Conservation (phyloP, 2,888 invertebrate genomes). For the Coleophora deauratella region DNA sequence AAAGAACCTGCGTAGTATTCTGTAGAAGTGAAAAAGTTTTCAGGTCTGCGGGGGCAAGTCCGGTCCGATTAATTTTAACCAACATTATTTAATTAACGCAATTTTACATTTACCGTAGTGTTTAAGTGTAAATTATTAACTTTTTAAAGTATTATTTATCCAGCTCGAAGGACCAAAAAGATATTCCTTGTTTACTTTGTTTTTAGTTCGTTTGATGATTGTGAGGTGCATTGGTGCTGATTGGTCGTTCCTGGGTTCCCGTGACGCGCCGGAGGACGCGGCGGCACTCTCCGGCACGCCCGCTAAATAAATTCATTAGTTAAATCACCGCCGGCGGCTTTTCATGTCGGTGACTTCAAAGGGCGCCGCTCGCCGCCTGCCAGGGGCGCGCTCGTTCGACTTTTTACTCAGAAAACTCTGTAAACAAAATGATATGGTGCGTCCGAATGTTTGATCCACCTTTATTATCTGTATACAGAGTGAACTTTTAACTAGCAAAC, state of each 20-base stretch:
- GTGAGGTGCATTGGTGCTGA: neutral
- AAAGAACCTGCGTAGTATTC: too few species aligned
- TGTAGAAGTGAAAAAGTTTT: too few species aligned
- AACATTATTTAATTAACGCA: too few species aligned
- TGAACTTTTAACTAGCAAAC: slow-evolving; percentile 58
- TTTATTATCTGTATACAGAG: slow-evolving; percentile 68
- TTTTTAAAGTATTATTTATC: neutral
- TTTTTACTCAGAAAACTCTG: slow-evolving; percentile 73
- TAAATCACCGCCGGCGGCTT: slow-evolving; percentile 73
- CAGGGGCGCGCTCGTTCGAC: slow-evolving; percentile 61
- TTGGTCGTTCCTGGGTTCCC: neutral
- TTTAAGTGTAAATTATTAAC: too few species aligned
- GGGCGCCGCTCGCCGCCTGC: slow-evolving; percentile 44
- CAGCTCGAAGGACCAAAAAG: neutral
- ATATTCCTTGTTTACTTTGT: neutral
- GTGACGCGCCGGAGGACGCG: slow-evolving; percentile 6
- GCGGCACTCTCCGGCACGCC: slow-evolving; percentile 37
- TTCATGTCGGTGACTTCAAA: slow-evolving; percentile 74
- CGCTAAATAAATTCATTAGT: slow-evolving; percentile 76
- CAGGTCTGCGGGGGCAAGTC: too few species aligned
- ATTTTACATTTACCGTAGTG: too few species aligned
- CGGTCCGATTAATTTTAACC: too few species aligned
- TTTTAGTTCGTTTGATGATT: neutral
- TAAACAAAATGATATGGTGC: slow-evolving; percentile 72
- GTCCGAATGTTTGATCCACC: slow-evolving; percentile 71